Evolutionary conservation across 2,888 invertebrate species (phyloP).

Genomic region (Palloptera scutellata): DNA sequence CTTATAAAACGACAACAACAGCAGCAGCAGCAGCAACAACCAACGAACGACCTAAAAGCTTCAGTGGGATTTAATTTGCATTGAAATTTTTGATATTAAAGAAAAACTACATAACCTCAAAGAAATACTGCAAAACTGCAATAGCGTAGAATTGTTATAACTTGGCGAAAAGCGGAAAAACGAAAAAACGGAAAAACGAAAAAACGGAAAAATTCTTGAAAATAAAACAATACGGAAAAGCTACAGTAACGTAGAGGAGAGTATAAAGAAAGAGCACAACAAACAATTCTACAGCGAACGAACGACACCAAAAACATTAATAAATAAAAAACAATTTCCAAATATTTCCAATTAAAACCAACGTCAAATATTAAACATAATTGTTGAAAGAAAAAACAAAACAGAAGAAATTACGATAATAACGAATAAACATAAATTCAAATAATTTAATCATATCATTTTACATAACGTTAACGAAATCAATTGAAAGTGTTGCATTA

Average conservation of each 20-base stretch:
- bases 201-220: not conserved
- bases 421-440: too few species aligned
- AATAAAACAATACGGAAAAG: conserved; percentile 26
- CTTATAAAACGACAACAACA: conserved; percentile 3
- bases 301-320: conserved; percentile 11
- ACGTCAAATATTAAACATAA: not conserved
- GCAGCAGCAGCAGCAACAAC: not conserved
- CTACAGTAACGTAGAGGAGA: not conserved
- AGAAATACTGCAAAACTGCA: not conserved
- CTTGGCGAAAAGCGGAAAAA: conserved; percentile 29
- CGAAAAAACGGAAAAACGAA: conserved; percentile 34
- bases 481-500: too few species aligned
- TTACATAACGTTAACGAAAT: too few species aligned
- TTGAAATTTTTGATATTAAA: not conserved
- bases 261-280: not conserved
- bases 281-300: conserved; percentile 26
- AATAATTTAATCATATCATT: too few species aligned
- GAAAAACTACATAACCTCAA: not conserved
- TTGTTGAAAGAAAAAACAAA: too few species aligned
- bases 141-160: conserved; percentile 4
- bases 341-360: not conserved
- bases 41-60: conserved; percentile 12
- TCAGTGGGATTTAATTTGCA: conserved; percentile 16
- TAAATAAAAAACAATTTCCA: not conserved
- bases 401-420: too few species aligned